A percentile compares a stretch with the other conserved stretches of the same genome.
phyloP scores from a whole-genome alignment of 2,797 vertebrate species.

The Pempheris klunzingeri region DNA sequence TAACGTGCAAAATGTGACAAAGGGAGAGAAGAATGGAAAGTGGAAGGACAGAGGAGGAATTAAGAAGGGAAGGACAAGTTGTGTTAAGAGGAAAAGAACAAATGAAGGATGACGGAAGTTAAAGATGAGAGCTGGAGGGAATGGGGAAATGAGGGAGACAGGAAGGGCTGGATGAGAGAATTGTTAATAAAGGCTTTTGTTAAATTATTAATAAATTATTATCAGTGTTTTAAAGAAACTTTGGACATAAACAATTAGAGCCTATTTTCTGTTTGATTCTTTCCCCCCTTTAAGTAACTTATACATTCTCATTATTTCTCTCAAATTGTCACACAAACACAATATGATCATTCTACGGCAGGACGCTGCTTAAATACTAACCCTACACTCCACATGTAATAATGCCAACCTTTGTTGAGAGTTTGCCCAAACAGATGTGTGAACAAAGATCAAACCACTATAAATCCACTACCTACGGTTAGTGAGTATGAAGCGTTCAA shows the following conservation, averaged over 20 bases:
- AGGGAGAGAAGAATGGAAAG: slow-evolving; percentile 16
- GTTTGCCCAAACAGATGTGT: neutral
- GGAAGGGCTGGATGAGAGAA: slow-evolving; percentile 23
- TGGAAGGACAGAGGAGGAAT: neutral
- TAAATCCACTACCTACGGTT: too few species aligned
- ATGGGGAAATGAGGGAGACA: slow-evolving; percentile 46
- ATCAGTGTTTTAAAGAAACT: slow-evolving; percentile 18
- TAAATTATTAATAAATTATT: slow-evolving; percentile 48
- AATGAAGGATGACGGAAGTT: slow-evolving; percentile 30
- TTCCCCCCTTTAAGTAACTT: neutral
- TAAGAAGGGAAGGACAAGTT: slow-evolving; percentile 9
- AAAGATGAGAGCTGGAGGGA: slow-evolving; percentile 41
- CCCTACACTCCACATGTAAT: neutral
- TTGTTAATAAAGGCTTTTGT: slow-evolving; percentile 34
- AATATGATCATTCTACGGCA: neutral
- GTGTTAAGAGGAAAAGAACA: slow-evolving; percentile 21
- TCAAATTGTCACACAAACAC: slow-evolving; percentile 1
- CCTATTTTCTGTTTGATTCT: slow-evolving; percentile 28
- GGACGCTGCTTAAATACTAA: neutral
- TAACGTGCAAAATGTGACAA: slow-evolving; percentile 17
- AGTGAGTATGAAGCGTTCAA: too few species aligned
- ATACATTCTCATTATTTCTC: neutral
- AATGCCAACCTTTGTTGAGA: neutral
- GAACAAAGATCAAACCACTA: neutral
- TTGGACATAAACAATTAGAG: slow-evolving; percentile 25